phyloP scores from a whole-genome alignment of 2,797 vertebrate species.

The Enoplosus armatus region DNA sequence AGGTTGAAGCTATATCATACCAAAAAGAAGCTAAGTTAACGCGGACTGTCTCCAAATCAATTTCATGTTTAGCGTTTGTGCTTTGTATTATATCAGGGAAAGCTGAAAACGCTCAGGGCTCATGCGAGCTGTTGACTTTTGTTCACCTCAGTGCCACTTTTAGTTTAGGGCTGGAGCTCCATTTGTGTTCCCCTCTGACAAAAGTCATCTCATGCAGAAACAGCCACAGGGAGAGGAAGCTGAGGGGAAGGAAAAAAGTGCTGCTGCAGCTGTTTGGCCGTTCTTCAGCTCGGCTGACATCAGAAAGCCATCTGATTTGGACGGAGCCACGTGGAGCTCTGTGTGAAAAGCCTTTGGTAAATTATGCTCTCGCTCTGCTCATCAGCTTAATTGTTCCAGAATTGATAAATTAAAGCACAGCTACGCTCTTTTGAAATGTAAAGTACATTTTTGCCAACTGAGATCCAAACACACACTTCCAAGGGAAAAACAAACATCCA shows the following conservation, averaged over 20 bases:
- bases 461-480: background rate
- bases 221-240: constrained; percentile 12
- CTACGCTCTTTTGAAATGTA: background rate
- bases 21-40: background rate
- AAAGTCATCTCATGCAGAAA: constrained; percentile 13
- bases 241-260: constrained; percentile 15
- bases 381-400: background rate
- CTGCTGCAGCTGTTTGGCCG: constrained; percentile 38
- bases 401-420: background rate
- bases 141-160: constrained; percentile 25
- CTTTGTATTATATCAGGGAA: background rate
- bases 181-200: constrained; percentile 7
- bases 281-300: constrained; percentile 9
- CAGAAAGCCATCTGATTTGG: constrained; percentile 9
- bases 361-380: background rate
- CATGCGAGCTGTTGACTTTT: constrained; percentile 7
- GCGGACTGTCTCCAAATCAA: constrained; percentile 20
- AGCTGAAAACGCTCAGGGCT: constrained; percentile 11
- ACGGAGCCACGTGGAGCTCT: background rate
- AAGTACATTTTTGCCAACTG: background rate
- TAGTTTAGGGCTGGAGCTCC: constrained; percentile 1
- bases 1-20: background rate
- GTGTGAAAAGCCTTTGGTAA: background rate
- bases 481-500: too few species aligned
- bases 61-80: constrained; percentile 9